These are phyloP conservation scores for Noctua janthina DNA, from an alignment of 2,888 invertebrate species.

Conservation along the genomic window DNA sequence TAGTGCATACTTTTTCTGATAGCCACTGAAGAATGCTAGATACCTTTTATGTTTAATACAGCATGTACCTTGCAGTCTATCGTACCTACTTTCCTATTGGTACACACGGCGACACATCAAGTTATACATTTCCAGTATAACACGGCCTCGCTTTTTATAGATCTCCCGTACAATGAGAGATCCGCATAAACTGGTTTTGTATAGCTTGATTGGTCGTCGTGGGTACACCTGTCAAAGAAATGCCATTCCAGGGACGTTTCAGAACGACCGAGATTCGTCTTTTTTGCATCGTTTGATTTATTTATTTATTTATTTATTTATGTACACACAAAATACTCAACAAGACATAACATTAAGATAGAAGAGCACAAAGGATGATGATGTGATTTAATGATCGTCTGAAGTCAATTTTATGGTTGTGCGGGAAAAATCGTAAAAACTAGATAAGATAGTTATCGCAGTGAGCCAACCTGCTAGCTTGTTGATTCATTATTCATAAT, in stretches of 20 bases:
- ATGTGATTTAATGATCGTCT: slow-evolving; percentile 14
- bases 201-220: too few relatives aligned
- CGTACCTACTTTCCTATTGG: neutral
- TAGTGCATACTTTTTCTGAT: slow-evolving; percentile 2
- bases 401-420: slow-evolving; percentile 12
- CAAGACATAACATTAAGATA: too few relatives aligned
- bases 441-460: neutral
- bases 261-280: neutral
- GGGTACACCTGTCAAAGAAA: slow-evolving; percentile 10
- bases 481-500: neutral
- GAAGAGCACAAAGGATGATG: too few relatives aligned
- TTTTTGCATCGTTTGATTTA: slow-evolving; percentile 40
- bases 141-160: too few relatives aligned
- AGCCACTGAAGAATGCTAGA: neutral
- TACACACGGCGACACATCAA: neutral
- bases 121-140: too few relatives aligned
- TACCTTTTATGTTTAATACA: neutral
- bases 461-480: neutral
- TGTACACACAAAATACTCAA: too few relatives aligned
- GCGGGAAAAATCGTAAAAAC: slow-evolving; percentile 17
- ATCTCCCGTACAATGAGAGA: too few relatives aligned
- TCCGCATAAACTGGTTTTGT: too few relatives aligned
- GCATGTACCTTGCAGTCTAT: neutral
- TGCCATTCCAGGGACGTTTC: slow-evolving; percentile 5
- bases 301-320: too few relatives aligned